A percentile compares a stretch with the other conserved stretches of the same genome.
Evolutionary conservation across 2,113 vertebrate genomes (phyloP).

Genomic region (Nothoprocta pentlandii): DNA sequence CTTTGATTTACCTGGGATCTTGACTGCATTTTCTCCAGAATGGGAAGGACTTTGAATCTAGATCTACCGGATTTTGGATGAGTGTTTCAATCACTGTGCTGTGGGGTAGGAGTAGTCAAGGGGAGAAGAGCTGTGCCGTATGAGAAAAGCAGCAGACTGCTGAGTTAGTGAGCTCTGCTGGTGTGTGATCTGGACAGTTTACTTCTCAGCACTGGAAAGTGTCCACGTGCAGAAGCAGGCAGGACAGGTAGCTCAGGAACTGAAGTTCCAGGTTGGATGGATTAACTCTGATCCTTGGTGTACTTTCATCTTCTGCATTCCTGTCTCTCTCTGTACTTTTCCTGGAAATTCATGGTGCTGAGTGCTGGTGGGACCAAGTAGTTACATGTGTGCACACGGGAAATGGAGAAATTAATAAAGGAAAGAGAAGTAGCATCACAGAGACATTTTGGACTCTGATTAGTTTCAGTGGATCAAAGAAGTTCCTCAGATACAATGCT

Average conservation of each 20-base stretch:
- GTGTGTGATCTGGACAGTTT: neutral
- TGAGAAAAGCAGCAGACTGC: neutral
- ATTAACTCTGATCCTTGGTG: neutral
- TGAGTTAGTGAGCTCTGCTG: neutral
- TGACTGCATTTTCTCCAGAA: neutral
- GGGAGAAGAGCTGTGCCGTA: neutral
- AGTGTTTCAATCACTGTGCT: neutral
- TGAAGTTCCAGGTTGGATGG: neutral
- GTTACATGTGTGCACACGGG: neutral
- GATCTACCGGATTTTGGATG: neutral
- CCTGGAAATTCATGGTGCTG: neutral
- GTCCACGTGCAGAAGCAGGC: neutral
- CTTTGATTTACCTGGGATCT: neutral
- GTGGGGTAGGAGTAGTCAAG: neutral
- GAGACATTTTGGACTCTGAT: neutral
- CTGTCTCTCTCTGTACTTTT: neutral
- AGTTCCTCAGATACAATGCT: neutral
- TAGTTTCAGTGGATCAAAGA: neutral
- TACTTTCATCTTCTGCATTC: neutral
- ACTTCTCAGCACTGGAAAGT: neutral
- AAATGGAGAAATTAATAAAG: neutral
- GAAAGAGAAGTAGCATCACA: neutral
- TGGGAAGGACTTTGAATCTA: accelerated
- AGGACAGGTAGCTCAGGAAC: neutral
- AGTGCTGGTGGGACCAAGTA: neutral